phyloP scores from a whole-genome alignment of 2,113 vertebrate genomes.

The Amblyornis subalaris region DNA sequence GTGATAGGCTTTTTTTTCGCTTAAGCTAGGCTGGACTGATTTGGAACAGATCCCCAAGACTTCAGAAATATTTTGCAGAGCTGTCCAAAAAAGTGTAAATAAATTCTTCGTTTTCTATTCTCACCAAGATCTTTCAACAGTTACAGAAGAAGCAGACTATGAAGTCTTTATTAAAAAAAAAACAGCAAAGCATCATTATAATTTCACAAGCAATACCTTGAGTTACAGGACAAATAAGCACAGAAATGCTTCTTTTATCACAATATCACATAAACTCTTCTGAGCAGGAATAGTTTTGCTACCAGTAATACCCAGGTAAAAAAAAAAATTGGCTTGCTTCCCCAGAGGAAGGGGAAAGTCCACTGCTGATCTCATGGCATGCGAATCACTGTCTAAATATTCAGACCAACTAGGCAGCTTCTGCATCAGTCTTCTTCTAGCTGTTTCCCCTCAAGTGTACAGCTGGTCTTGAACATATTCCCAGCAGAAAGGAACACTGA shows the following conservation, averaged over 20 bases:
- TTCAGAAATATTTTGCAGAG: not conserved
- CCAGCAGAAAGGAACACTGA: not conserved
- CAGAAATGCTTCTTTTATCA: not conserved
- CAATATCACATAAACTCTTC: not conserved
- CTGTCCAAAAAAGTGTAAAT: not conserved
- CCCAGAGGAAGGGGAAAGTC: constrained; percentile 16
- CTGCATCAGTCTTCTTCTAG: not conserved
- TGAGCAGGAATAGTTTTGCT: not conserved
- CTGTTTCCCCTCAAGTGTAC: not conserved
- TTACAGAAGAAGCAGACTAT: not conserved
- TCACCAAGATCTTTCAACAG: not conserved
- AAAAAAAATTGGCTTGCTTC: not conserved
- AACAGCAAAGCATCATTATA: not conserved
- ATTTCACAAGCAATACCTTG: not conserved
- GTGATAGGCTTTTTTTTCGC: not conserved
- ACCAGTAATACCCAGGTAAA: not conserved
- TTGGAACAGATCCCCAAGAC: not conserved
- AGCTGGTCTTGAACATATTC: not conserved
- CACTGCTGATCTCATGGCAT: not conserved
- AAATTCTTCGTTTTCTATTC: not conserved
- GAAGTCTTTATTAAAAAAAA: not conserved
- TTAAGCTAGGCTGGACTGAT: not conserved
- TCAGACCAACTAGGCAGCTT: not conserved
- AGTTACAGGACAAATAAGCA: not conserved
- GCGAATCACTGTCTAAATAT: not conserved